Conservation (phyloP, 2,888 invertebrate genomes). For the Sphecodes monilicornis region DNA sequence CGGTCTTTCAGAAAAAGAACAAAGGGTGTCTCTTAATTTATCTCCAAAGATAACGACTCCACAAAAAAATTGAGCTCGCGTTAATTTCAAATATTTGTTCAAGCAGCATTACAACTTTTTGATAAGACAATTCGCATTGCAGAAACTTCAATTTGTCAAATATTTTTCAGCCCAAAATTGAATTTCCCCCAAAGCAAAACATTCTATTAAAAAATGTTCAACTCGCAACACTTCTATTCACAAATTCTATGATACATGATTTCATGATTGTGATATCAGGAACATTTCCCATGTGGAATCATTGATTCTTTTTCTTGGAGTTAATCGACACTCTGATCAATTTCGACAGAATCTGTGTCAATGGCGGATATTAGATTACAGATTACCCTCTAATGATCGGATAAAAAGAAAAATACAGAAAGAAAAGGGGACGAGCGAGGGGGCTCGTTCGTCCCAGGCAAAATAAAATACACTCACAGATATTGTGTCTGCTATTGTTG, state of each 20-base stretch:
- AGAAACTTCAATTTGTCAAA: not conserved
- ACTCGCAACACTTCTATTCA: not conserved
- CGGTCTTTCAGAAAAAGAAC: not conserved
- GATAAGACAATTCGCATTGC: not conserved
- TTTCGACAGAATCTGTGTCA: conserved; percentile 23
- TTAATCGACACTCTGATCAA: not conserved
- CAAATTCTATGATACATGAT: not conserved
- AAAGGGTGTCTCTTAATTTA: not conserved
- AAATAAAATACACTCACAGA: conserved; percentile 76
- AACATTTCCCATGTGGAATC: not conserved
- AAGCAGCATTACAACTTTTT: not conserved
- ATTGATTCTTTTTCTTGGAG: not conserved
- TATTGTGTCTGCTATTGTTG: conserved; percentile 79
- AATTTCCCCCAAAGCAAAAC: not conserved
- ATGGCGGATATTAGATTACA: conserved; percentile 24
- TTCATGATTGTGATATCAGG: too few species aligned
- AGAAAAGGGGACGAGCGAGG: conserved; percentile 18
- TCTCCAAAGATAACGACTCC: not conserved
- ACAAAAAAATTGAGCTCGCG: not conserved
- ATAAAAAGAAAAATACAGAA: conserved; percentile 39
- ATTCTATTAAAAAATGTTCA: not conserved
- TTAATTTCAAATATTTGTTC: not conserved
- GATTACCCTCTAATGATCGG: conserved; percentile 26
- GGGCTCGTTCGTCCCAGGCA: conserved; percentile 30
- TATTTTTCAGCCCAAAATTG: not conserved